Percentiles rank a stretch among this genome's conserved stretches.
These are phyloP conservation scores for Agonopterix subpropinquella DNA, from an alignment of 2,888 invertebrate genomes.

Conservation along the genomic window DNA sequence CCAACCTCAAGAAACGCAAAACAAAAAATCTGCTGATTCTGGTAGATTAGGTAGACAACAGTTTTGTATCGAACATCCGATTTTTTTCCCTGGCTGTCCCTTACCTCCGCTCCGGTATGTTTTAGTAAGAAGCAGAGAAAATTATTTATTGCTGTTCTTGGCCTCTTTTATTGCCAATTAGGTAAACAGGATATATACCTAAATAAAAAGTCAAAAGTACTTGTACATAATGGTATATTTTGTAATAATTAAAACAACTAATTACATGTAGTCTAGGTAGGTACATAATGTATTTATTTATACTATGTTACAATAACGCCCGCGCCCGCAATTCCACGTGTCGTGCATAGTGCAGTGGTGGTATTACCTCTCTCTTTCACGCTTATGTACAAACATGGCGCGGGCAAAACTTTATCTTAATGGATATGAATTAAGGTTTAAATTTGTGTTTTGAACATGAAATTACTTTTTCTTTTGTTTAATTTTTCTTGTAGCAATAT, in stretches of 20 bases:
- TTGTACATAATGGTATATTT: slow-evolving; percentile 57
- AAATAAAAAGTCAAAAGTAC: slow-evolving; percentile 23
- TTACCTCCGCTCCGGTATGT: no score
- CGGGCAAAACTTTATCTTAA: slow-evolving; percentile 19
- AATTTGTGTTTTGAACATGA: no score
- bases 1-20: no score
- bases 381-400: slow-evolving; percentile 49
- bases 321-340: slow-evolving; percentile 63
- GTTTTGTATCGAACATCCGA: no score
- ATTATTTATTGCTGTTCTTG: no score
- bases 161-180: no score
- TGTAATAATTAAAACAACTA: slow-evolving; percentile 63
- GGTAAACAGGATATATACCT: background rate
- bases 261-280: slow-evolving; percentile 39
- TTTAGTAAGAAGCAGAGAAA: no score
- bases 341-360: slow-evolving; percentile 65
- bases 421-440: background rate
- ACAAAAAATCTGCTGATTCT: no score
- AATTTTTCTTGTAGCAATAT: no score
- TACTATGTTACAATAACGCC: slow-evolving; percentile 18
- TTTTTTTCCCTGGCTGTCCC: no score
- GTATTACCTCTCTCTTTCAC: slow-evolving; percentile 22
- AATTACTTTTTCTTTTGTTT: no score
- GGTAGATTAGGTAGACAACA: no score
- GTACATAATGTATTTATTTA: slow-evolving; percentile 26